Conservation (phyloP, 2,888 invertebrate genomes). For the Willowsia nigromaculata region DNA sequence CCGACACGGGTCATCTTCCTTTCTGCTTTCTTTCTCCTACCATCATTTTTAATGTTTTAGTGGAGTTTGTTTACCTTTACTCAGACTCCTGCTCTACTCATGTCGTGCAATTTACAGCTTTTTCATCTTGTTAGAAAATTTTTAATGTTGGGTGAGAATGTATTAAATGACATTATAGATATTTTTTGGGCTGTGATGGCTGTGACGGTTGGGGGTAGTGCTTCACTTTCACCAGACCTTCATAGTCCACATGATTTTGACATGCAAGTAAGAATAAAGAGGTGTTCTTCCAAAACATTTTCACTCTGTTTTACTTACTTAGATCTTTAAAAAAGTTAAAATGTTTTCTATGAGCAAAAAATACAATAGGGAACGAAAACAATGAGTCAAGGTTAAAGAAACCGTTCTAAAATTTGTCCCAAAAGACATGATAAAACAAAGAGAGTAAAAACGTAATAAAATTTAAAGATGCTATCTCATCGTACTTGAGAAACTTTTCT, state of each 20-base stretch:
- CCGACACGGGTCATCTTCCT: neutral
- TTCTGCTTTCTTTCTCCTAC: neutral
- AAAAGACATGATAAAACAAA: no score
- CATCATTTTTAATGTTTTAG: neutral
- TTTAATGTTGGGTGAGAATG: neutral
- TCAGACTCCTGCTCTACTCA: neutral
- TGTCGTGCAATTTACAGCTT: neutral
- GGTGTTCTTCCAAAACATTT: no score
- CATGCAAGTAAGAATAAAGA: no score
- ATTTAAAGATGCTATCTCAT: no score
- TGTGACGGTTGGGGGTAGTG: no score
- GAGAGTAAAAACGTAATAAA: no score
- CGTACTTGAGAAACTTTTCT: no score
- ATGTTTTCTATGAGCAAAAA: neutral
- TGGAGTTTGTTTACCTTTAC: neutral
- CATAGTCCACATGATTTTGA: no score
- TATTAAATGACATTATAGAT: neutral
- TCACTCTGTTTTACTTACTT: no score
- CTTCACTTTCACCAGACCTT: no score
- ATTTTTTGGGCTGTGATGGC: no score
- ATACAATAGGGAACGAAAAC: neutral
- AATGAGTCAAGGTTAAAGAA: conserved; percentile 1
- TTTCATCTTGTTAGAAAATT: neutral
- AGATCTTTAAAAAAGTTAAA: no score
- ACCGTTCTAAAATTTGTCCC: neutral